phyloP scores from a whole-genome alignment of 2,113 vertebrate genomes.

The Myotis lucifugus region DNA sequence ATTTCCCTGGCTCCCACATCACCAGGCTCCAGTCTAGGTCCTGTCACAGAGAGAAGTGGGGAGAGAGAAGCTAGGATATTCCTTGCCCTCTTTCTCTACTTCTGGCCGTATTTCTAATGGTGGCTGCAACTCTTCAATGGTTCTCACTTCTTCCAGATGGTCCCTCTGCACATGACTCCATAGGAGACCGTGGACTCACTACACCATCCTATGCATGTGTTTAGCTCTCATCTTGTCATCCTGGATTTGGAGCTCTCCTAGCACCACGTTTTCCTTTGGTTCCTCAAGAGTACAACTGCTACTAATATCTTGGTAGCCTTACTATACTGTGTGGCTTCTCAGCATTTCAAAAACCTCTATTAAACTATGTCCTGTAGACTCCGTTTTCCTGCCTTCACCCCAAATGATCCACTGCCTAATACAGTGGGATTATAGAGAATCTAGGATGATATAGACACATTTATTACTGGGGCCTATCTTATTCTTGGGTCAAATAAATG shows the following conservation, averaged over 20 bases:
- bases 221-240: background rate
- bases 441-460: background rate
- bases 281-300: background rate
- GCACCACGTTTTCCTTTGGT: background rate
- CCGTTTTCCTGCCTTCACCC: background rate
- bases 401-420: background rate
- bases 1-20: background rate
- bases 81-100: background rate
- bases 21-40: background rate
- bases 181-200: background rate
- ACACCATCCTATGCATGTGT: fast-evolving
- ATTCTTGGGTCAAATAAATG: background rate
- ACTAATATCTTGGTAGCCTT: background rate
- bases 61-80: background rate
- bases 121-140: background rate
- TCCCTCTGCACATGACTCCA: too few species aligned
- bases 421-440: background rate
- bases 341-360: background rate
- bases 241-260: background rate
- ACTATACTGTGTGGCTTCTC: background rate
- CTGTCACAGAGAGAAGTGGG: too few species aligned
- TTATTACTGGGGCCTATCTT: background rate
- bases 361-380: background rate
- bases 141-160: background rate
- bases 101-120: background rate